These are phyloP conservation scores for Nebria ingens DNA, from an alignment of 1,140 invertebrate species.

Conservation along the genomic window DNA sequence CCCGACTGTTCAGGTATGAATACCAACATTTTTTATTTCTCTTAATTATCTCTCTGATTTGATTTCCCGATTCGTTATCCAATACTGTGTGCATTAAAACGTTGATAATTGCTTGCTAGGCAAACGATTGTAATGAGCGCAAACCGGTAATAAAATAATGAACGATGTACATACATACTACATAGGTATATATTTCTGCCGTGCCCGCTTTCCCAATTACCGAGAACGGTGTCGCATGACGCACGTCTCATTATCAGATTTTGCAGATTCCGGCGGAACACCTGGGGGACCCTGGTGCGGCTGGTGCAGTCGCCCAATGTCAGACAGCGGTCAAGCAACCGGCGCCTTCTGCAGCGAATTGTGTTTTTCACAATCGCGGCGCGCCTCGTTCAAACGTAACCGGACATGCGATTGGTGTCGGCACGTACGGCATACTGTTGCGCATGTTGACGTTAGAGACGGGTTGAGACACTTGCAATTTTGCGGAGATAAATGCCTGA, in stretches of 20 bases:
- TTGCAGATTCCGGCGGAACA: neutral
- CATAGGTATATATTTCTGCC: too few species aligned
- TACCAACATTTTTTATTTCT: neutral
- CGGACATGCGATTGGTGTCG: conserved; percentile 92
- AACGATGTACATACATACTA: too few species aligned
- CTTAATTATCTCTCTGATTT: neutral
- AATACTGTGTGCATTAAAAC: neutral
- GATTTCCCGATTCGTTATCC: too few species aligned
- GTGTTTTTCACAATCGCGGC: conserved; percentile 77
- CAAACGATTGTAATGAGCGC: neutral
- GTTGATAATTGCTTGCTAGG: neutral
- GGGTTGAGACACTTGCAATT: conserved; percentile 70
- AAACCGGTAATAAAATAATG: neutral
- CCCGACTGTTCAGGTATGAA: neutral
- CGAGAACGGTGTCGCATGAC: neutral
- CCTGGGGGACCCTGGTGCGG: conserved; percentile 20
- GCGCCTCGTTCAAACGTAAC: conserved; percentile 80
- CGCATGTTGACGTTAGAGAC: conserved; percentile 80
- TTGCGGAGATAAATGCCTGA: conserved; percentile 82
- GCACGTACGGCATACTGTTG: conserved; percentile 81
- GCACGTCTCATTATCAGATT: neutral
- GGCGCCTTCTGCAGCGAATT: conserved; percentile 73
- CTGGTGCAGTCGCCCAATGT: conserved; percentile 30
- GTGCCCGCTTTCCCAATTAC: neutral
- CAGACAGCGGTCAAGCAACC: conserved; percentile 36